Percentiles rank a stretch among this genome's conserved stretches.
These are phyloP conservation scores for Trachops cirrhosus DNA, from an alignment of 2,797 vertebrate species.

Conservation along the genomic window DNA sequence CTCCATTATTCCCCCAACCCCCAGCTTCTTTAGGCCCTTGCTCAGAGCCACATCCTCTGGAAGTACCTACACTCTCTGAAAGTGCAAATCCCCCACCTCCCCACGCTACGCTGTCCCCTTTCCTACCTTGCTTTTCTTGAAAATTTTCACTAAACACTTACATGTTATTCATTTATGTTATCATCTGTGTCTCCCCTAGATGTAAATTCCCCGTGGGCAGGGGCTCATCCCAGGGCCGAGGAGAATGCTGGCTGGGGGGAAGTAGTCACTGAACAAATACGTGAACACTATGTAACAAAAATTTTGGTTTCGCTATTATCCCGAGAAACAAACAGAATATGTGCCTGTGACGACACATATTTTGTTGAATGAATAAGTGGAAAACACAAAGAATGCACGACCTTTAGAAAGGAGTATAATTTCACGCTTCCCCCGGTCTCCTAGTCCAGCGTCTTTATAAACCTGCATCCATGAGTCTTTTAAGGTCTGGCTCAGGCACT, in stretches of 20 bases:
- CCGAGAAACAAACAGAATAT: neutral
- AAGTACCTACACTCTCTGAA: neutral
- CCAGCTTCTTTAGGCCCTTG: neutral
- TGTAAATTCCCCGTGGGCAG: neutral
- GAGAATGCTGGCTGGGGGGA: neutral
- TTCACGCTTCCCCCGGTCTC: neutral
- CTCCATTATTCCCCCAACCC: rapidly evolving
- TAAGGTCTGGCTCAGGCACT: neutral
- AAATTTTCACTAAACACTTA: neutral
- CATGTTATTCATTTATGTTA: neutral
- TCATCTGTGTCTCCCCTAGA: neutral
- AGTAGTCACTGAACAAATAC: neutral
- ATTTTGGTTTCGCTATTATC: neutral
- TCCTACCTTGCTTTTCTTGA: neutral
- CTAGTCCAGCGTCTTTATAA: neutral
- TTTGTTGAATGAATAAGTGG: neutral
- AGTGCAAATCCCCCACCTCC: neutral
- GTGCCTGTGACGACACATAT: neutral
- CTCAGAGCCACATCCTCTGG: neutral
- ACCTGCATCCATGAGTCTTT: neutral
- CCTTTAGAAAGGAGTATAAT: neutral
- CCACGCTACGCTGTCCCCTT: rapidly evolving
- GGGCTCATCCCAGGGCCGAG: too few species aligned
- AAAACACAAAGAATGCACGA: neutral
- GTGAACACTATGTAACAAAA: too few species aligned